These are phyloP conservation scores for Ferrisia virgata DNA, from an alignment of 2,888 invertebrate genomes.

Conservation along the genomic window DNA sequence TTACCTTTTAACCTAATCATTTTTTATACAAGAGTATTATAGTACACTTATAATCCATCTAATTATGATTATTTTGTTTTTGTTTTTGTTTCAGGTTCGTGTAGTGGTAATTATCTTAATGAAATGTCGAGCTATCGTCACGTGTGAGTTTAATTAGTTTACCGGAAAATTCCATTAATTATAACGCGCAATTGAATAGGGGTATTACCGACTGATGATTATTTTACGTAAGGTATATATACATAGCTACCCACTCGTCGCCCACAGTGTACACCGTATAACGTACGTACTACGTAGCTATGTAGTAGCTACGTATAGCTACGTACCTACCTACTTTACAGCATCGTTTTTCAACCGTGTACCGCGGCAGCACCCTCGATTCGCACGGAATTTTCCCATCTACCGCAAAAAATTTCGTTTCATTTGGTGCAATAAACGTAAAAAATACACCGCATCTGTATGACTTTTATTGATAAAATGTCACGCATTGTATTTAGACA, in stretches of 20 bases:
- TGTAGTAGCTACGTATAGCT: too few relatives aligned
- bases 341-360: not conserved
- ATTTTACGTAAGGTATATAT: not conserved
- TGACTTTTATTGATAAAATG: not conserved
- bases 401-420: not conserved
- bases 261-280: not conserved
- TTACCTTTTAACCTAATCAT: not conserved
- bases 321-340: not conserved
- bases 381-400: not conserved
- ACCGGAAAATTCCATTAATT: conserved; percentile 26
- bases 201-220: not conserved
- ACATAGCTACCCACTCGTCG: too few relatives aligned
- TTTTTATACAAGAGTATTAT: not conserved
- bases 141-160: conserved; percentile 24
- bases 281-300: too few relatives aligned
- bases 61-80: conserved; percentile 28
- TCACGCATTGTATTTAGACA: not conserved
- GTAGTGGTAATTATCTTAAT: not conserved
- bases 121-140: conserved; percentile 11
- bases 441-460: not conserved
- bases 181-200: conserved; percentile 22
- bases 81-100: conserved; percentile 22
- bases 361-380: not conserved
- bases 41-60: conserved; percentile 3
- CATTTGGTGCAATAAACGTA: not conserved